Evolutionary conservation across 2,888 invertebrate species (phyloP), one percentile per base, ranked within the genome.

Genomic region (Lissocephala sabroskyi): DNA sequence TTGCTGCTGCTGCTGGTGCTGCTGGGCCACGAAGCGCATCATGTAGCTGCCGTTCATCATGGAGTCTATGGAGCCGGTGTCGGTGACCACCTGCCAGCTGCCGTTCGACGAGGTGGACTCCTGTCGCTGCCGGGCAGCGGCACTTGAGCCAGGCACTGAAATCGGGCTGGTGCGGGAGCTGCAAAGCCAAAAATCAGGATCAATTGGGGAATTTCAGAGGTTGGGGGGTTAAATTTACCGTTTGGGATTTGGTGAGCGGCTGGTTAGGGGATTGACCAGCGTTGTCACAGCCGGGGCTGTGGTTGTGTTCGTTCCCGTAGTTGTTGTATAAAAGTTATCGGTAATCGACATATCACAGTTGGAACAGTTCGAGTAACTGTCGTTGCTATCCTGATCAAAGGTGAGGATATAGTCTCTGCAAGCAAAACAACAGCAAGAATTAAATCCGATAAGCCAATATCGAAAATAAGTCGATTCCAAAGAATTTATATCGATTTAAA

Each of bases 1-100:
- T n/a, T n/a, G n/a, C n/a, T n/a, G n/a, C n/a, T n/a, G n/a, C n/a
- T n/a, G n/a, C 28, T 26, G 52, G 1, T 61, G 45, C 14, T 67
- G 74, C 26, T 67, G 76, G 3, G 75, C 41, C 45, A 65, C 68
- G 48, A 71, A 65, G 3, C 58, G 74, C 74, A 57, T 66, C 65
- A 79, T 70, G 54, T 67, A 80, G 60, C 82, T 83, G 51, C 79
- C 79, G 44, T 81, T 80, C 58, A 67, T 62, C 58, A 61, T 62
- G 17, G 84, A 84, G 56, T 84, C 83, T 40, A 83, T 76, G 78
- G 91, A 91, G 13, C 91, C 91, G 7, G 90, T 88, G 6, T 88
- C 89, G 7, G 89, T 88, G 51, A 91, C 89, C 78, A 91, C 87
- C 79, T 90, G 90, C 91, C 91, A 91, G 65, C 91, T 91, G 46